These are phyloP conservation scores for Crepidodera aurea DNA, from an alignment of 2,888 invertebrate genomes.

Conservation along the genomic window DNA sequence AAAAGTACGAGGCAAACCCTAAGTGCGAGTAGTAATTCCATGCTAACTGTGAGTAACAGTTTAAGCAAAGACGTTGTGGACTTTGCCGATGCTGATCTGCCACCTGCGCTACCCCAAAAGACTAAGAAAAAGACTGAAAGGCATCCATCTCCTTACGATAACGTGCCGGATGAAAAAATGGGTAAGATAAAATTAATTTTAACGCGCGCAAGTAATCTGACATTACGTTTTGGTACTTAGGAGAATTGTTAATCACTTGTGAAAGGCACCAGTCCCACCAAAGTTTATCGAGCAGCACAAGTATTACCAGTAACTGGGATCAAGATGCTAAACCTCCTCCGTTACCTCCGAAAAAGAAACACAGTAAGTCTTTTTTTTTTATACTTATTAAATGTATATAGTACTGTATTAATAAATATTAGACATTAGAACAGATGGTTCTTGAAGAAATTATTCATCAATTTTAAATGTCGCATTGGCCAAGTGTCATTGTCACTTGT, in stretches of 20 bases:
- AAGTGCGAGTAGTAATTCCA: conserved; percentile 47
- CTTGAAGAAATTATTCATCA: too few species aligned
- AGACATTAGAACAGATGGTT: background rate
- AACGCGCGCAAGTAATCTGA: too few species aligned
- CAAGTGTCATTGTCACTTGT: too few species aligned
- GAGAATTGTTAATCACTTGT: conserved; percentile 58
- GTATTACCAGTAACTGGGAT: conserved; percentile 50
- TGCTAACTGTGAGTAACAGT: conserved; percentile 45
- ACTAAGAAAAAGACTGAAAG: conserved; percentile 66
- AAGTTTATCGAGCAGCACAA: conserved; percentile 47
- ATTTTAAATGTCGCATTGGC: too few species aligned
- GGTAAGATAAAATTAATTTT: too few species aligned
- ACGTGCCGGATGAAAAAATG: conserved; percentile 63
- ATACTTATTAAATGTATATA: conserved; percentile 13
- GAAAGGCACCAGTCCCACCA: conserved; percentile 60
- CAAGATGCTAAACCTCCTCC: conserved; percentile 83
- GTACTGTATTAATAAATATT: background rate
- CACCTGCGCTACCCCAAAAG: conserved; percentile 73
- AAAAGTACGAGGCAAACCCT: conserved; percentile 35
- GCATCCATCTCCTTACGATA: conserved; percentile 76
- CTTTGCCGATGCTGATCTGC: conserved; percentile 50
- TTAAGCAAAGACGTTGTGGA: conserved; percentile 45
- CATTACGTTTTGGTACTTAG: too few species aligned
- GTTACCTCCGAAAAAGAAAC: conserved; percentile 90
- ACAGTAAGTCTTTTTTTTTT: conserved; percentile 81